These are phyloP conservation scores for Molanna angustata DNA, from an alignment of 2,888 invertebrate genomes.

Conservation along the genomic window DNA sequence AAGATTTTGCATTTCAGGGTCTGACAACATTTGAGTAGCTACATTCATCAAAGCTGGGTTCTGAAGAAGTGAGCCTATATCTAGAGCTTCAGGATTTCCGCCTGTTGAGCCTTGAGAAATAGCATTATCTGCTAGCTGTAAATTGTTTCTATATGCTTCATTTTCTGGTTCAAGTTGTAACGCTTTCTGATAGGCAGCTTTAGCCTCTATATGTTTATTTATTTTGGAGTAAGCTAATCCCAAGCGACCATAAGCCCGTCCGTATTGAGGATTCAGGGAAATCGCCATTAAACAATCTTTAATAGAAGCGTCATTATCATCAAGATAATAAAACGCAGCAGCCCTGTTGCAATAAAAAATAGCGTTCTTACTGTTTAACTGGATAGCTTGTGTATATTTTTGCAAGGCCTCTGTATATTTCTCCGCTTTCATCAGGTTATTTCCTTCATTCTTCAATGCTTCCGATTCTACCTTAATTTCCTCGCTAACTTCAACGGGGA, in stretches of 20 bases:
- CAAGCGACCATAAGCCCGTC: constrained; percentile 92
- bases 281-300: constrained; percentile 90
- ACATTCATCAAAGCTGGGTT: constrained; percentile 82
- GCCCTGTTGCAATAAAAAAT: constrained; percentile 98
- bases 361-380: constrained; percentile 82
- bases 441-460: constrained; percentile 82
- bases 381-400: constrained; percentile 86
- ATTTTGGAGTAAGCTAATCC: constrained; percentile 86
- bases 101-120: constrained; percentile 25
- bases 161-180: constrained; percentile 89
- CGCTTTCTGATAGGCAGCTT: constrained; percentile 83
- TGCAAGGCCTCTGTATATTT: constrained; percentile 78
- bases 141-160: constrained; percentile 83
- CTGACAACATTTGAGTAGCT: constrained; percentile 81
- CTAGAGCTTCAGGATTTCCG: constrained; percentile 43
- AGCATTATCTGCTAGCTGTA: constrained; percentile 71
- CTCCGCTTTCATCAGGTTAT: constrained; percentile 82
- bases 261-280: constrained; percentile 84
- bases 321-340: constrained; percentile 89
- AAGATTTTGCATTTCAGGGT: constrained; percentile 79
- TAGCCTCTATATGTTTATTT: constrained; percentile 79
- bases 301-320: constrained; percentile 79
- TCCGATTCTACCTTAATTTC: constrained; percentile 72
- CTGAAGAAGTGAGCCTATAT: constrained; percentile 66
- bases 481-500: constrained; percentile 42